These are phyloP conservation scores for Rhyacophila brunnea DNA, from an alignment of 1,140 invertebrate species.

Conservation along the genomic window DNA sequence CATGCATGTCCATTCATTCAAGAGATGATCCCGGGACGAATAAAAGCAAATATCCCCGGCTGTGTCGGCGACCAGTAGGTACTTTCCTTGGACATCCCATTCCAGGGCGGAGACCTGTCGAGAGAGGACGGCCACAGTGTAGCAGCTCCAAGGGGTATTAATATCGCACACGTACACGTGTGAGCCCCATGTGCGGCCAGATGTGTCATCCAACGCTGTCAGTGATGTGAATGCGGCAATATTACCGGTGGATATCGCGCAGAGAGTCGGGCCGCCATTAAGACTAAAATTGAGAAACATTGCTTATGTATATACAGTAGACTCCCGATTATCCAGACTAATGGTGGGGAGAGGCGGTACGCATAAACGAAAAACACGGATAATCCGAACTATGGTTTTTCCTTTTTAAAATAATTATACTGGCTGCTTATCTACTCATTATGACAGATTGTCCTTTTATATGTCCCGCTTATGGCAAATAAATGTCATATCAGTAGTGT, in stretches of 20 bases:
- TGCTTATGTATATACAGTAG: too few species aligned
- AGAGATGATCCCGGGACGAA: slow-evolving; percentile 71
- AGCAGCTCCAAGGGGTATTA: slow-evolving; percentile 79
- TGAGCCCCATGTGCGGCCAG: slow-evolving; percentile 67
- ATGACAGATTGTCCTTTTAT: too few species aligned
- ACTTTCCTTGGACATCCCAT: slow-evolving; percentile 81
- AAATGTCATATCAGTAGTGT: too few species aligned
- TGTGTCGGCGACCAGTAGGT: slow-evolving; percentile 73
- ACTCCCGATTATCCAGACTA: too few species aligned
- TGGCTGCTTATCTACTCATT: too few species aligned
- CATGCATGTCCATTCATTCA: slow-evolving; percentile 75
- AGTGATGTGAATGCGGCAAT: slow-evolving; percentile 78
- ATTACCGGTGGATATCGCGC: slow-evolving; percentile 75
- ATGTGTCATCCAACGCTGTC: slow-evolving; percentile 65
- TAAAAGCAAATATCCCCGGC: slow-evolving; percentile 76
- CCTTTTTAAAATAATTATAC: too few species aligned
- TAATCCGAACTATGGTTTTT: too few species aligned
- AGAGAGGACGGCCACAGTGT: slow-evolving; percentile 61
- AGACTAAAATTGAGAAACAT: slow-evolving; percentile 47
- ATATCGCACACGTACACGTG: slow-evolving; percentile 86
- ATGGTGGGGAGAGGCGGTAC: too few species aligned
- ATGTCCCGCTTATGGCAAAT: too few species aligned
- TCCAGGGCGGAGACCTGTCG: slow-evolving; percentile 72
- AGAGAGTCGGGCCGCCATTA: slow-evolving; percentile 55
- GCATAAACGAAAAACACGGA: too few species aligned